Conservation (phyloP, 2,797 vertebrate genomes). For the Macroramphosus scolopax region DNA sequence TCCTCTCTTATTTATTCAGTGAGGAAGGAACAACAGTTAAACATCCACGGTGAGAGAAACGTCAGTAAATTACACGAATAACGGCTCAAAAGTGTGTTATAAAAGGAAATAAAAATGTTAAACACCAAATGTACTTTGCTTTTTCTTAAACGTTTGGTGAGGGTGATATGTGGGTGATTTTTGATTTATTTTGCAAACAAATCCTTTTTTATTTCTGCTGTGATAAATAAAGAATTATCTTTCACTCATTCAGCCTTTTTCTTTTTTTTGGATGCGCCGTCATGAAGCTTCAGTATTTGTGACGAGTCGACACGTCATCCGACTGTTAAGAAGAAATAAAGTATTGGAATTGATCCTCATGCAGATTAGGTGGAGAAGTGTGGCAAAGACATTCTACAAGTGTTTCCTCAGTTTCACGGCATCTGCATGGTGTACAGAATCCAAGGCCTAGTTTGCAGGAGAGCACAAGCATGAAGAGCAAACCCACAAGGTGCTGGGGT, state of each 20-base stretch:
- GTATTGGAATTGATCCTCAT: too few relatives aligned
- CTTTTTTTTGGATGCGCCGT: not conserved
- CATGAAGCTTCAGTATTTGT: too few relatives aligned
- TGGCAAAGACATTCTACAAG: too few relatives aligned
- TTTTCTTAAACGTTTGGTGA: conserved; percentile 53
- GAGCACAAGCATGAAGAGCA: conserved; percentile 14
- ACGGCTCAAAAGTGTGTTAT: conserved; percentile 41
- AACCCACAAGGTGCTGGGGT: conserved; percentile 43
- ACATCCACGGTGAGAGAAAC: conserved; percentile 22
- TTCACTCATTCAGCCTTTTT: conserved; percentile 55
- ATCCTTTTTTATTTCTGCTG: conserved; percentile 79
- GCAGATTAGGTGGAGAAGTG: too few relatives aligned
- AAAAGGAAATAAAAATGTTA: conserved; percentile 28
- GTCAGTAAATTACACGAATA: conserved; percentile 26
- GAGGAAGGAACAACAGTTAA: conserved; percentile 28
- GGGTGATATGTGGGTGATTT: conserved; percentile 50
- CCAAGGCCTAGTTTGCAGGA: conserved; percentile 18
- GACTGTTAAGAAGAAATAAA: too few relatives aligned
- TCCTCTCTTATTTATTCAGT: conserved; percentile 43
- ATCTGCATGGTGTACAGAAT: not conserved
- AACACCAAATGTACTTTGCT: conserved; percentile 49
- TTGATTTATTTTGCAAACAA: conserved; percentile 62
- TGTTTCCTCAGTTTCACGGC: too few relatives aligned
- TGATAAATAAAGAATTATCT: conserved; percentile 77
- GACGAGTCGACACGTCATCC: too few relatives aligned